phyloP scores from a whole-genome alignment of 1,140 invertebrate species.

The Ooceraea biroi region DNA sequence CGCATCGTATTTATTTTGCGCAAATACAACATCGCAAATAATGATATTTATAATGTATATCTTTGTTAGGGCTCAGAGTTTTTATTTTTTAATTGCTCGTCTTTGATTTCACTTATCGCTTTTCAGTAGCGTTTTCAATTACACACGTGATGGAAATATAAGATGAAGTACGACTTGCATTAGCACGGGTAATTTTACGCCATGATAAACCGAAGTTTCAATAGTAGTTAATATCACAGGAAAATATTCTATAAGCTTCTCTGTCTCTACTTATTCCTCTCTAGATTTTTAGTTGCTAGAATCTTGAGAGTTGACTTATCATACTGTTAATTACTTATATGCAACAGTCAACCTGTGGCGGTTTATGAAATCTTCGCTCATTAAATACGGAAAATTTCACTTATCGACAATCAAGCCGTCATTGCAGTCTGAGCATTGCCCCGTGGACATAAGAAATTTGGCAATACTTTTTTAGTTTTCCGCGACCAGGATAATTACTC shows the following conservation, averaged over 20 bases:
- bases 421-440: too few relatives aligned
- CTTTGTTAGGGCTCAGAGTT: neutral
- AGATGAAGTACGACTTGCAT: neutral
- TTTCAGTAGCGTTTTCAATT: neutral
- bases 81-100: neutral
- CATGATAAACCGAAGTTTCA: neutral
- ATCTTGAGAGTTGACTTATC: neutral
- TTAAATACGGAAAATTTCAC: too few relatives aligned
- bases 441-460: too few relatives aligned
- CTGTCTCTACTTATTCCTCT: neutral
- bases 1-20: neutral
- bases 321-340: neutral
- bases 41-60: neutral
- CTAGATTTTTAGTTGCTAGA: neutral
- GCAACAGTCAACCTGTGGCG: too few relatives aligned
- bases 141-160: neutral
- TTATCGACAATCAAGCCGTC: too few relatives aligned
- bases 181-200: neutral
- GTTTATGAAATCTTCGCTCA: too few relatives aligned
- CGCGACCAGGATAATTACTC: too few relatives aligned
- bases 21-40: neutral
- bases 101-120: slow-evolving; percentile 10
- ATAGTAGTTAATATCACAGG: neutral
- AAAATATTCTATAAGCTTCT: neutral
- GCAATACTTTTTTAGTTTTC: too few relatives aligned